Conservation (phyloP, 2,888 invertebrate species). For the Calameuta pallipes region DNA sequence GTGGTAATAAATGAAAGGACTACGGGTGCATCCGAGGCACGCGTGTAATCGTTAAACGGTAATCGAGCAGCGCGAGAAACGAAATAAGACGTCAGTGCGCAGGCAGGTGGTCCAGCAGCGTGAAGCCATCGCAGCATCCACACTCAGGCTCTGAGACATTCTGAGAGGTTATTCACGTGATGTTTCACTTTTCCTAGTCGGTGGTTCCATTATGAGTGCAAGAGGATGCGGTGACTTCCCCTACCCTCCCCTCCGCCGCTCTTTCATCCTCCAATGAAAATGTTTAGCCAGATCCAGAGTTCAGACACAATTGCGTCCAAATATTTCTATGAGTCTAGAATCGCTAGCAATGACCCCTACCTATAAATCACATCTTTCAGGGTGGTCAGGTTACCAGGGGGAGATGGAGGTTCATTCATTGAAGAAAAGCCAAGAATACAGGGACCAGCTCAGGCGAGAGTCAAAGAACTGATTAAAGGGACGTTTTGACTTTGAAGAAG, state of each 20-base stretch:
- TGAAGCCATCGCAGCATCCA: conserved; percentile 14
- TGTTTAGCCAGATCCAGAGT: conserved; percentile 51
- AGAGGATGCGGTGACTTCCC: conserved; percentile 30
- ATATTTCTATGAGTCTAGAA: conserved; percentile 53
- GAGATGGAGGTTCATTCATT: conserved; percentile 11
- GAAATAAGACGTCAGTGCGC: conserved; percentile 48
- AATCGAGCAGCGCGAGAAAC: conserved; percentile 38
- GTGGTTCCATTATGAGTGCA: conserved; percentile 47
- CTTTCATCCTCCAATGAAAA: conserved; percentile 55
- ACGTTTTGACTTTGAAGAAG: too few species aligned
- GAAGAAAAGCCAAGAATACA: too few species aligned
- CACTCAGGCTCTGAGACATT: not conserved
- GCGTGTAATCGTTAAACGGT: conserved; percentile 46
- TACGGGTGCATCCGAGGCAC: conserved; percentile 29
- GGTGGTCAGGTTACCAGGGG: conserved; percentile 48
- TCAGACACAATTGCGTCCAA: conserved; percentile 27
- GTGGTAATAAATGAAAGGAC: conserved; percentile 47
- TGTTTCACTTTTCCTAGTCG: conserved; percentile 60
- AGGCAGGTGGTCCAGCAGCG: conserved; percentile 51
- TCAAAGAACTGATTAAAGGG: too few species aligned
- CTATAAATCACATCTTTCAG: conserved; percentile 57
- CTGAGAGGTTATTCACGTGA: conserved; percentile 44
- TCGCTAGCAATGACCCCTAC: conserved; percentile 46
- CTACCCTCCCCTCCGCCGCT: conserved; percentile 17
- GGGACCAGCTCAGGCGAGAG: too few species aligned